These are phyloP conservation scores for Stercorarius parasiticus DNA, from an alignment of 2,113 vertebrate genomes.

Conservation along the genomic window DNA sequence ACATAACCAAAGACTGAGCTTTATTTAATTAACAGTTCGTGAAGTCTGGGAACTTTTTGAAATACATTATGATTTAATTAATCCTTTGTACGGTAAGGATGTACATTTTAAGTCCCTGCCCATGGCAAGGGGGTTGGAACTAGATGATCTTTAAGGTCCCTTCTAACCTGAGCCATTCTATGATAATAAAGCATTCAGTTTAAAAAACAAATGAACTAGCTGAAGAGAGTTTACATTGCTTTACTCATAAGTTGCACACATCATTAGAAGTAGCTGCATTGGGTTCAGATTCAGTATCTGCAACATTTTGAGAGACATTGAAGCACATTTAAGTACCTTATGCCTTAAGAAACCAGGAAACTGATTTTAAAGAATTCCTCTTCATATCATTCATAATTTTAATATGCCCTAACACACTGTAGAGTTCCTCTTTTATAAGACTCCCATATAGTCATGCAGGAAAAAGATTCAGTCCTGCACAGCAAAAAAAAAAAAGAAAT, in stretches of 20 bases:
- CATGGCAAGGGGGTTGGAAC: too few relatives aligned
- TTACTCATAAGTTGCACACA: neutral
- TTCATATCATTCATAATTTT: neutral
- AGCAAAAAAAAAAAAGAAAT: neutral
- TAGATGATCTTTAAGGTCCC: too few relatives aligned
- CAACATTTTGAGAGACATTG: neutral
- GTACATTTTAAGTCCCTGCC: neutral
- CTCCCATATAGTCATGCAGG: neutral
- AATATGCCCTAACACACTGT: neutral
- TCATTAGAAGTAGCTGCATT: neutral
- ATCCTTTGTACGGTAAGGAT: neutral
- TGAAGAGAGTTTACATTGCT: neutral
- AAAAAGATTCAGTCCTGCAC: neutral
- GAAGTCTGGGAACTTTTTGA: slow-evolving; percentile 18
- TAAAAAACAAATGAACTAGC: neutral
- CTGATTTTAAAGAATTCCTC: neutral
- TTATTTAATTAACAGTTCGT: slow-evolving; percentile 27
- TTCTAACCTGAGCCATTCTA: too few relatives aligned
- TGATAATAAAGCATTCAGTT: neutral
- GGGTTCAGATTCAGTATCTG: neutral
- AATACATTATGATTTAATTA: neutral
- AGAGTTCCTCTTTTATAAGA: neutral
- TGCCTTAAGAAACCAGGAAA: neutral
- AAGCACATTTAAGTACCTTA: neutral
- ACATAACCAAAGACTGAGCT: neutral